Base-by-base conservation (phyloP, 2,113 vertebrate species). In the Sturnira hondurensis region DNA sequence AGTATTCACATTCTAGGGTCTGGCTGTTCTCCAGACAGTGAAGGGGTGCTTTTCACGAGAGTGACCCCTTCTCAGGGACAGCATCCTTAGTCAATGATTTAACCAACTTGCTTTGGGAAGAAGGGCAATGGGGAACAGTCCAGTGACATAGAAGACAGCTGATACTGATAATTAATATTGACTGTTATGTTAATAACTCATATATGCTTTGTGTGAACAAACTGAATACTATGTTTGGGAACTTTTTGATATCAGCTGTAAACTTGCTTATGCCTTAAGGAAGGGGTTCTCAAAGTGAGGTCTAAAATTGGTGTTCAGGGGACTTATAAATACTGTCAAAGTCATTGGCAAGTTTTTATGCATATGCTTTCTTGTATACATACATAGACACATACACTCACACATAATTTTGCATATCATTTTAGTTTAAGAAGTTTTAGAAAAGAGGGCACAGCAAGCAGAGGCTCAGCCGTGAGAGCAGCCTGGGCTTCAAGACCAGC, bases 1-100 rank as follows among this genome's bases (percentile, higher is more conserved):
- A 80, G 70, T 95, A 83, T 92, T 91, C 87, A 90, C 50, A 86
- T 95, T 93, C 63, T 89, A 86, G 83, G 63, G 86, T 70, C 43
- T 86, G 2, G 28, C 84, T 88, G 31, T 92, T 96, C 89, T 91
- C 74, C 85, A 71, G 94, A 94, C 33, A 77, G 81, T 82, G 65
- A 89, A 70, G 68, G 70, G 88, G 83, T 93, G 47, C 94, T 96
- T 95, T 91, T 63, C 61, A 54, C 43, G 82, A 88, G 61, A 45
- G 31, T 81, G 50, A 91, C 45, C 38, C 54, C 43, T 97, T 96
- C 71, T 65, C 17, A 89, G 16, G 41, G 83, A 95, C 89, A 80
- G 45, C 67, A 68, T 58, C 74, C 47, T 86, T 83, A 56, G 43
- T 76, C 74, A 54, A 77, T 77, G 78, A 88, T 86, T 50, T 56